These are phyloP conservation scores for Acleris holmiana DNA, from an alignment of 2,888 invertebrate genomes.

Conservation along the genomic window DNA sequence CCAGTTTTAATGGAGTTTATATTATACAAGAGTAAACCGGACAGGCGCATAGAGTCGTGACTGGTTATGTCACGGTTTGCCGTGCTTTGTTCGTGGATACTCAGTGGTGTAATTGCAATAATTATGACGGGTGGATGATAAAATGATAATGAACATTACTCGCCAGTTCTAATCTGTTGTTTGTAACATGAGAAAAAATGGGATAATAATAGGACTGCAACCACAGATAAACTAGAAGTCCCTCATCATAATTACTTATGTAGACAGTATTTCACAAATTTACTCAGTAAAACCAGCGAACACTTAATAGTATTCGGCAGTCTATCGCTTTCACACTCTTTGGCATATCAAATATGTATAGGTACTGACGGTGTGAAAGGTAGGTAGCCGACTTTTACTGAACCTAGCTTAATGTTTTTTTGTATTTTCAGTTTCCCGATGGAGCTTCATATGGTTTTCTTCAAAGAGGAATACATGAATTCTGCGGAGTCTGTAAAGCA, in stretches of 20 bases:
- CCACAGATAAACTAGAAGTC: not conserved
- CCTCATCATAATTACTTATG: too few relatives aligned
- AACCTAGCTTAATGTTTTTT: not conserved
- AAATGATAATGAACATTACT: conserved; percentile 25
- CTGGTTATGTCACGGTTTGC: conserved; percentile 16
- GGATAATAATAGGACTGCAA: not conserved
- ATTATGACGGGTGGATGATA: conserved; percentile 25
- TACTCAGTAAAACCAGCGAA: too few relatives aligned
- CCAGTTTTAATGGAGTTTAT: too few relatives aligned
- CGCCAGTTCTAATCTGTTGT: conserved; percentile 21
- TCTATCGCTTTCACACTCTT: too few relatives aligned
- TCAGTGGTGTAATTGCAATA: conserved; percentile 28
- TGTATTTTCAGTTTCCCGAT: conserved; percentile 85
- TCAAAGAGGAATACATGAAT: conserved; percentile 86
- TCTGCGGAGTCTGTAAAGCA: conserved; percentile 86
- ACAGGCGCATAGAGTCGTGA: conserved; percentile 31
- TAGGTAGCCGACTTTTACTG: too few relatives aligned
- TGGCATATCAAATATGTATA: too few relatives aligned
- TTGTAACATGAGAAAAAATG: conserved; percentile 10
- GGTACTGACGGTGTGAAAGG: too few relatives aligned
- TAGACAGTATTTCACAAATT: too few relatives aligned
- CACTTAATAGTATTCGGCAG: too few relatives aligned
- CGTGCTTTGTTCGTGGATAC: conserved; percentile 13
- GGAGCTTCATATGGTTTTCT: conserved; percentile 92
- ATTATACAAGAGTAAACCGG: not conserved